These are phyloP conservation scores for Heteromyza rotundicornis DNA, from an alignment of 2,888 invertebrate species.

Conservation along the genomic window DNA sequence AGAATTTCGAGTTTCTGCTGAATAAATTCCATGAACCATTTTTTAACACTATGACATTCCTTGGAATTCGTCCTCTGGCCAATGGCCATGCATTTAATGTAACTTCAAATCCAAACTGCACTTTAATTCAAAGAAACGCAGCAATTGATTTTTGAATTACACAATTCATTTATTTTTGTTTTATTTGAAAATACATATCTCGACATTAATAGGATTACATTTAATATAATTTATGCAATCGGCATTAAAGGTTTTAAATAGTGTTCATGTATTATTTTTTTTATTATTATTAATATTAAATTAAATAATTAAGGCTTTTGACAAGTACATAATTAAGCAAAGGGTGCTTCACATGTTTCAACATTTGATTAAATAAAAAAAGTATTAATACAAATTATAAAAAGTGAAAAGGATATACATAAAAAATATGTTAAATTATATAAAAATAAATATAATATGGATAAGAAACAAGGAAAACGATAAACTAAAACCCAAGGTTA, in stretches of 20 bases:
- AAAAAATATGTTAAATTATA: neutral
- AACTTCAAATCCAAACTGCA: neutral
- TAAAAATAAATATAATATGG: no score
- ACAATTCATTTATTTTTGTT: neutral
- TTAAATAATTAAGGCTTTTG: neutral
- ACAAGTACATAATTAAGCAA: neutral
- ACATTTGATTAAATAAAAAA: no score
- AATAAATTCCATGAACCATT: no score
- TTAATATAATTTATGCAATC: neutral
- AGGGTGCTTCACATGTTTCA: neutral
- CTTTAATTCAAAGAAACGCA: neutral
- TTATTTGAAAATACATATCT: neutral
- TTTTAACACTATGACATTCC: no score
- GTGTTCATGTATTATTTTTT: neutral
- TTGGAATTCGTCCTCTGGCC: no score
- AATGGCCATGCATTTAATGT: neutral
- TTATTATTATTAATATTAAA: neutral
- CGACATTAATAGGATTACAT: constrained; percentile 4
- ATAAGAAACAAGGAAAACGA: no score
- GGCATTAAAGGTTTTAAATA: neutral
- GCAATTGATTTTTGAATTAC: neutral
- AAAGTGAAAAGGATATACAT: neutral
- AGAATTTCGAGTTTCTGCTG: no score
- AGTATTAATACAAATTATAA: neutral
- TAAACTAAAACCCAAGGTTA: constrained; percentile 25